These are phyloP conservation scores for Sebastes variabilis DNA, from an alignment of 2,797 vertebrate genomes.

Conservation along the genomic window DNA sequence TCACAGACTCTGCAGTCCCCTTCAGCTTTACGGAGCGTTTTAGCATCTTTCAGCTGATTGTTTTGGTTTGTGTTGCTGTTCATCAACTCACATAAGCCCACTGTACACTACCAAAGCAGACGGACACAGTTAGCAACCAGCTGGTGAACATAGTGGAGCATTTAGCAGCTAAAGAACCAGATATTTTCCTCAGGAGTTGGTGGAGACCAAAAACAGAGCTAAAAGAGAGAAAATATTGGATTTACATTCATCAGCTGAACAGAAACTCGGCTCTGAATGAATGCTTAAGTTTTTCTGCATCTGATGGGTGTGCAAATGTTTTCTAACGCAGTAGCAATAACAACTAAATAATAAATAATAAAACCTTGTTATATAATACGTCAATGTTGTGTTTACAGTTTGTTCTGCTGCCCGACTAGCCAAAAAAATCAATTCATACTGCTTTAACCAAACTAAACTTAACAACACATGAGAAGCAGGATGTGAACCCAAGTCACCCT, in stretches of 20 bases:
- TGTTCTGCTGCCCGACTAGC: background rate
- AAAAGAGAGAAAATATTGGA: background rate
- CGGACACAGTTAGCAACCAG: background rate
- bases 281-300: too few species aligned
- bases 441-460: background rate
- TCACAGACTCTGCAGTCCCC: background rate
- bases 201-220: background rate
- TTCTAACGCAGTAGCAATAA: background rate
- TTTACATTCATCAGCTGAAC: background rate
- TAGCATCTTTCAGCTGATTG: background rate
- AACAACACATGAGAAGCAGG: background rate
- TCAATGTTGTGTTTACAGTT: background rate
- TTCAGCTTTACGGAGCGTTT: accelerated
- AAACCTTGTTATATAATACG: background rate
- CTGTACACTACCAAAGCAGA: background rate
- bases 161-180: background rate
- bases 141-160: background rate
- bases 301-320: background rate
- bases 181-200: background rate
- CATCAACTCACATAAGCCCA: background rate
- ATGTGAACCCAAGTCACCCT: background rate
- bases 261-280: too few species aligned
- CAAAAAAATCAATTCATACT: background rate
- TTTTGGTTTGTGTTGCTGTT: background rate
- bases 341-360: background rate